Conservation (phyloP, 2,888 invertebrate species). For the Papilio gigon region DNA sequence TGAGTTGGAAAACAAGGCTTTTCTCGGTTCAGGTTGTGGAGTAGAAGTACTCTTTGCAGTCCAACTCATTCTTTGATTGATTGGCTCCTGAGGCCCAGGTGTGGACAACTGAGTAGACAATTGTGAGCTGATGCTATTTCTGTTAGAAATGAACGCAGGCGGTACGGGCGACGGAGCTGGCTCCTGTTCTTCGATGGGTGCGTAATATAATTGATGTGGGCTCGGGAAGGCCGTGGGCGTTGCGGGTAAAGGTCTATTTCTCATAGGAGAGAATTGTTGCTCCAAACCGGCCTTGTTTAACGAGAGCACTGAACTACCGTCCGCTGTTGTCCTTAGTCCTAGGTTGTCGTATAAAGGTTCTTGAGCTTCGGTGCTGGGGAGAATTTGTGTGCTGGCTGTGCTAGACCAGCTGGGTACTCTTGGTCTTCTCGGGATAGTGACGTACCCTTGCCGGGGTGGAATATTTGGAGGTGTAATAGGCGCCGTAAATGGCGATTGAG, state of each 20-base stretch:
- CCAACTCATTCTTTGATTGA: slow-evolving; percentile 78
- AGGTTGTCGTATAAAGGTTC: slow-evolving; percentile 94
- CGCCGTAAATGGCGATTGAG: slow-evolving; percentile 89
- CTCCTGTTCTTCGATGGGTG: slow-evolving; percentile 81
- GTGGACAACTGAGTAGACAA: slow-evolving; percentile 76
- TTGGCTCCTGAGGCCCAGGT: slow-evolving; percentile 78
- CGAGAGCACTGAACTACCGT: slow-evolving; percentile 91
- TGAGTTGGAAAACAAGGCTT: slow-evolving; percentile 62
- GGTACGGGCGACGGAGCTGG: slow-evolving; percentile 79
- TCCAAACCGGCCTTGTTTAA: slow-evolving; percentile 87
- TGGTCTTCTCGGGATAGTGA: slow-evolving; percentile 92
- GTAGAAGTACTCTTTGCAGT: slow-evolving; percentile 78
- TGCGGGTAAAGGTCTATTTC: slow-evolving; percentile 85
- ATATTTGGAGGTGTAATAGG: slow-evolving; percentile 84
- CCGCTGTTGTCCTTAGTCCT: slow-evolving; percentile 91
- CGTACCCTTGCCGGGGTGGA: slow-evolving; percentile 90
- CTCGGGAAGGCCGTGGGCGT: slow-evolving; percentile 79
- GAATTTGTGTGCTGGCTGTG: slow-evolving; percentile 81
- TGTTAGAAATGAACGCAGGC: slow-evolving; percentile 63
- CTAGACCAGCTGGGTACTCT: slow-evolving; percentile 92
- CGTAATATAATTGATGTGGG: slow-evolving; percentile 74
- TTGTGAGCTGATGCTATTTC: slow-evolving; percentile 79
- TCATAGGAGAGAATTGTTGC: slow-evolving; percentile 82
- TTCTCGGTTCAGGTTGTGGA: slow-evolving; percentile 74
- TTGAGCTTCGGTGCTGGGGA: slow-evolving; percentile 79